Base-by-base conservation (phyloP, 2,888 invertebrate genomes). In the Andrena bicolor region DNA sequence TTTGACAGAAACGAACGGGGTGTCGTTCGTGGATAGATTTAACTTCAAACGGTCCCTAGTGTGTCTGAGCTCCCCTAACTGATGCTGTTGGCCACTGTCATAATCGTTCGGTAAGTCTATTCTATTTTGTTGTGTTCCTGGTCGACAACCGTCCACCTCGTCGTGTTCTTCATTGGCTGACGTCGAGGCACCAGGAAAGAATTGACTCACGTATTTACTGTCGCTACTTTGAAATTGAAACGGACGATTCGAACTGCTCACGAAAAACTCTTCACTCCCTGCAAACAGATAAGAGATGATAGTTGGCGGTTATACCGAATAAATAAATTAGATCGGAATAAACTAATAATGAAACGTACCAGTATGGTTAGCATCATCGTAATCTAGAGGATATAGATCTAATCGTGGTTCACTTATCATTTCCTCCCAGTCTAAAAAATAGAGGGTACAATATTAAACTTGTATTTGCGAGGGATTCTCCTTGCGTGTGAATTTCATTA, bases 211-310 rank as follows among this genome's bases (percentile, higher is more conserved):
- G 84, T 95, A 94, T 85, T 95, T 95, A 74, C 93, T 93, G 75
- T 94, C 93, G 76, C 94, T 92, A 20, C 90, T 88, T 88, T 92
- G 92, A 82, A 93, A 93, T 92, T 96, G 96, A 94, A 97, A 97
- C n/a, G 97, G 97, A 74, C 96, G 95, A 82, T 96, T 95, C 48
- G 97, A 96, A 80, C 96, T 96, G 87, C 96, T 96, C 88, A 97
- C 96, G 94, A 96, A 97, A 94, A 97, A 97, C 89, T 97, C 97
- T 86, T 96, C 96, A 89, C 96, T 95, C 78, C 91, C 93, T 91
- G 66, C 61, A 88, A 86, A 56, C 3, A 26, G 23, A 26, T 4
- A 53, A 20, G 23, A 56, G 41, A 61, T n/a, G 41, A 61, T n/a
- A 30, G 28, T 20, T 23, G 23, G 23, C 23, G 23, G 35, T 30